phyloP scores from a whole-genome alignment of 2,797 vertebrate genomes.

The Micropoecilia bifurca region DNA sequence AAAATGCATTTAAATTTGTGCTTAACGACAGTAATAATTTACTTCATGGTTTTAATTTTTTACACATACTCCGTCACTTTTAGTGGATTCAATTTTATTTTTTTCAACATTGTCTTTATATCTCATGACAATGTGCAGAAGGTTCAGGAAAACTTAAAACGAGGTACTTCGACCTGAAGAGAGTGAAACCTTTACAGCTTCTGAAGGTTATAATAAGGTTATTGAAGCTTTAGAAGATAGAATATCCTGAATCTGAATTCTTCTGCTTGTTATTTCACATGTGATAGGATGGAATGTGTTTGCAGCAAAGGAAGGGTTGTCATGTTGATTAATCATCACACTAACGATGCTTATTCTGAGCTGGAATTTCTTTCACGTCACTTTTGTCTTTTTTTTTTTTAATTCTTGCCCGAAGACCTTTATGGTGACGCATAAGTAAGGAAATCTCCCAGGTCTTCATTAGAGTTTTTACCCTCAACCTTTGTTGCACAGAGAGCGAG shows the following conservation, averaged over 20 bases:
- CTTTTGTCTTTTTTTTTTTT: slow-evolving; percentile 33
- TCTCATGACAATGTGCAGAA: neutral
- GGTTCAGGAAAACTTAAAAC: neutral
- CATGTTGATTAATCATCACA: slow-evolving; percentile 28
- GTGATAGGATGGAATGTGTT: slow-evolving; percentile 21
- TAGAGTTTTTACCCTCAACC: slow-evolving; percentile 54
- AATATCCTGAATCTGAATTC: neutral
- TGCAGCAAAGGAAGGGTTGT: slow-evolving; percentile 12
- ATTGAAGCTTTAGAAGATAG: neutral
- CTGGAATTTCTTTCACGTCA: slow-evolving; percentile 26
- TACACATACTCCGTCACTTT: neutral
- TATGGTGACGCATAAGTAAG: slow-evolving; percentile 24
- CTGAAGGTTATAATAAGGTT: neutral
- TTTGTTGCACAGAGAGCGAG: slow-evolving; percentile 25
- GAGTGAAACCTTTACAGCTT: neutral
- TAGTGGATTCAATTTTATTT: neutral
- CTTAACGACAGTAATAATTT: neutral
- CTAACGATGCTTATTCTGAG: slow-evolving; percentile 44
- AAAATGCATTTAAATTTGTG: neutral
- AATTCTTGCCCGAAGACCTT: slow-evolving; percentile 48
- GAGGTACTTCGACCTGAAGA: neutral
- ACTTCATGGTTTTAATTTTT: neutral
- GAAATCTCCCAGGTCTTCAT: slow-evolving; percentile 76
- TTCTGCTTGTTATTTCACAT: slow-evolving; percentile 19
- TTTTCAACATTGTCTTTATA: neutral